Percentiles rank a stretch among this genome's conserved stretches.
These are phyloP conservation scores for Chionodraco myersi DNA, from an alignment of 2,113 vertebrate genomes.

Conservation along the genomic window DNA sequence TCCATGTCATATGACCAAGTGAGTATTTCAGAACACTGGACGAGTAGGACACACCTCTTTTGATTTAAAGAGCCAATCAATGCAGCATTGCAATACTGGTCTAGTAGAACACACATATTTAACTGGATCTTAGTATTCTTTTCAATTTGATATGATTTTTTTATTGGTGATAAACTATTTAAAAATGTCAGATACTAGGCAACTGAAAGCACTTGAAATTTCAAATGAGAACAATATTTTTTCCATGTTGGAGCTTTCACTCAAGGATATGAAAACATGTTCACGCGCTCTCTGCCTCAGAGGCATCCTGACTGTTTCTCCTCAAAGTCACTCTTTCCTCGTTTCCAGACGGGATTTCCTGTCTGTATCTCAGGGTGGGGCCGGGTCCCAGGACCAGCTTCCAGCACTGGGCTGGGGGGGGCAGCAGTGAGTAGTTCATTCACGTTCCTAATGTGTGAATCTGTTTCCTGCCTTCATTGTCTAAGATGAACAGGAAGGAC, in stretches of 20 bases:
- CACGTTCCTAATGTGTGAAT: neutral
- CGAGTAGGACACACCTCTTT: too few relatives aligned
- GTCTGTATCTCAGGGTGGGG: conserved; percentile 42
- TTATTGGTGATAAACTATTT: too few relatives aligned
- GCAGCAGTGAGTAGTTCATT: neutral
- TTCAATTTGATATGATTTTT: too few relatives aligned
- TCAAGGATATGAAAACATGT: neutral
- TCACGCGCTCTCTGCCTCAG: conserved; percentile 6
- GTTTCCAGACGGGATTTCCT: conserved; percentile 65
- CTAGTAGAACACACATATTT: too few relatives aligned
- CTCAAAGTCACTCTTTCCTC: neutral
- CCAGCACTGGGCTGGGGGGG: neutral
- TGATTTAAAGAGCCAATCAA: too few relatives aligned
- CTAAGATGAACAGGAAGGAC: conserved; percentile 65
- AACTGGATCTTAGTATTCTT: too few relatives aligned
- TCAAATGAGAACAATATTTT: neutral
- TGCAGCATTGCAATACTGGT: too few relatives aligned
- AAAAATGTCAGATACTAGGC: neutral
- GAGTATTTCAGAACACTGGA: too few relatives aligned
- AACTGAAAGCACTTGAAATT: neutral
- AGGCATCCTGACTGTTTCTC: conserved; percentile 9
- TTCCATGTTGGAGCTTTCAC: neutral
- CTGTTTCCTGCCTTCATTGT: conserved; percentile 70
- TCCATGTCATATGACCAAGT: too few relatives aligned
- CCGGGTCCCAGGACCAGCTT: neutral